Evolutionary conservation across 2,113 vertebrate species (phyloP), one percentile per base, ranked within the genome.

Genomic region (Myrmophylax atrothorax): DNA sequence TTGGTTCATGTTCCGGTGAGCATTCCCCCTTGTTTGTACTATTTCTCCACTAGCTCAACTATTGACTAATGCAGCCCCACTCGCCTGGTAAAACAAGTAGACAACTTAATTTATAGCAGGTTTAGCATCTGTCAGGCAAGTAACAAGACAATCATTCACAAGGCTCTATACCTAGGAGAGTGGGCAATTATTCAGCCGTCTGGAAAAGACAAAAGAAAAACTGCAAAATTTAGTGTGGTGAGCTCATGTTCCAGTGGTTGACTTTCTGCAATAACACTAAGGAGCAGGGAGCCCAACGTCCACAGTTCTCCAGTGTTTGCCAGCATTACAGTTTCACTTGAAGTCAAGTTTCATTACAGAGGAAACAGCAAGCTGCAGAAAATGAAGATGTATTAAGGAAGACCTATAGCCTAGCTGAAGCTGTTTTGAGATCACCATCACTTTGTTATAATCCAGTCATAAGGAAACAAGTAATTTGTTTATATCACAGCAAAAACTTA

Each of bases 21-120:
- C 4, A 9, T 80, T 89, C 67, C 79, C 47, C 4, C 4, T 81
- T 63, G 31, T 38, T 76, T 22, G 26, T 56, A 8, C 18, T 49
- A 4, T 76, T 87, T 72, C 58, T 84, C 82, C 1, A 2, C 73
- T 85, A 89, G 60, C 37, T 92, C 46, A 75, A 40, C 78, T 86
- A 55, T 47, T 84, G 81, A 92, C 79, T 86, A 70, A 93, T 15
- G 14, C 72, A 89, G 42, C 47, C 33, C 29, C 46, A 59, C 42
- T 90, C 0, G 12, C 56, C 42, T 52, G 63, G 52, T 90, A 84
- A 92, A 93, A 84, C 38, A 70, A 94, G 86, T 4, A 88, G 95
- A 90, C 88, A 94, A 56, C 70, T 91, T 93, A 94, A 96, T 90
- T 94, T 93, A 93, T 89, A 92, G 84, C 89, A 93, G 87, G 69